These are phyloP conservation scores for Papilio machaon DNA, from an alignment of 1,140 invertebrate species.

Conservation along the genomic window DNA sequence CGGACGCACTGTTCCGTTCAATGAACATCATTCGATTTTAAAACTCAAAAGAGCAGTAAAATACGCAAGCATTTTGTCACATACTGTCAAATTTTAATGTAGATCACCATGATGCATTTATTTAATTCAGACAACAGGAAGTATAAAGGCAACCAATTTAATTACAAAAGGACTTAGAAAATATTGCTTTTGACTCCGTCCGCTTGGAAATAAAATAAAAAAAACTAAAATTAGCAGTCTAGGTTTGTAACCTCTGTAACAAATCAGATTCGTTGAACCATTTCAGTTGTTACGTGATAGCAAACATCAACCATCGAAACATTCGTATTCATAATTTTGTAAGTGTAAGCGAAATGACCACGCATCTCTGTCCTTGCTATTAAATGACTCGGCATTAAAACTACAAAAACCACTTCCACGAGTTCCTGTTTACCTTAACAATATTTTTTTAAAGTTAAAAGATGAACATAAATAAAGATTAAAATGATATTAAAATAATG, in stretches of 20 bases:
- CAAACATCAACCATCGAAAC: neutral
- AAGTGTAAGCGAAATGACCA: neutral
- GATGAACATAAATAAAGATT: neutral
- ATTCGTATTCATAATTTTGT: neutral
- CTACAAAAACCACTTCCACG: neutral
- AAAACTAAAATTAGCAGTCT: too few relatives aligned
- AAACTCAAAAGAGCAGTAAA: constrained; percentile 18
- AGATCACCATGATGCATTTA: neutral
- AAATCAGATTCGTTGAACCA: too few relatives aligned
- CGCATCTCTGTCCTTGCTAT: neutral
- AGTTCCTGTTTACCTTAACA: neutral
- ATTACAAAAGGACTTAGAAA: too few relatives aligned
- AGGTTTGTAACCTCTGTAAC: too few relatives aligned
- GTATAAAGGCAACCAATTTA: too few relatives aligned
- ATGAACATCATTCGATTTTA: neutral
- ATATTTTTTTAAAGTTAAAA: neutral
- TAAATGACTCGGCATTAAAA: neutral
- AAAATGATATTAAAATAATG: too few relatives aligned
- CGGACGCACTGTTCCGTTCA: constrained; percentile 19
- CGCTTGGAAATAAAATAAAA: too few relatives aligned
- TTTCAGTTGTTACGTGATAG: too few relatives aligned
- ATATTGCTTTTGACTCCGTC: too few relatives aligned
- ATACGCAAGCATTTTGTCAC: constrained; percentile 5
- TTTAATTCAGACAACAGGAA: too few relatives aligned
- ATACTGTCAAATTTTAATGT: neutral